Evolutionary conservation across 2,888 invertebrate genomes (phyloP), one percentile per base, ranked within the genome.

Genomic region (Malthinus flaveolus): DNA sequence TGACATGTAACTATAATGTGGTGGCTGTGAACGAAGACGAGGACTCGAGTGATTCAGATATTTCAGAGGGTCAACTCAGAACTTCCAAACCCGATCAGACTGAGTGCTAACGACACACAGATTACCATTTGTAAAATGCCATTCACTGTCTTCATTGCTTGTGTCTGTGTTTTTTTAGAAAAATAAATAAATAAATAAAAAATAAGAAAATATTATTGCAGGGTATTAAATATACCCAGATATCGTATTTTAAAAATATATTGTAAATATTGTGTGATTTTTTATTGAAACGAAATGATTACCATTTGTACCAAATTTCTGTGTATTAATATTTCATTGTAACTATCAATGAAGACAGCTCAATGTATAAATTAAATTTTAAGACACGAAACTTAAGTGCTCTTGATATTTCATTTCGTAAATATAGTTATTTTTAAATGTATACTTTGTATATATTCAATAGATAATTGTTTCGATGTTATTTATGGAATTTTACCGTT

Each of bases 401-500:
- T 79, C 78, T 78, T 78, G 78, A 77, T 78, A 78, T 77, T 78
- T 78, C 75, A 76, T 78, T 77, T 78, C 76, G 75, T 76, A 74
- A 73, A 68, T 72, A 74, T 76, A 77, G 75, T 77, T 77, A 78
- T 77, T 78, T 78, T 78, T 77, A 77, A 78, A 77, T 78, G 78
- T 78, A 78, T 75, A 78, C 78, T 75, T 76, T 78, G 77, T 79
- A 78, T 78, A 79, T 78, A 78, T 76, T 75, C 75, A 73, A 76
- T 71, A 73, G 71, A 73, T 75, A 75, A 75, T 76, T 76, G 75
- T 75, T 75, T 75, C 70, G 72, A 74, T 74, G 75, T 75, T 75
- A 72, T 72, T 73, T 69, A 71, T 71, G 67, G 68, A 68, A 69
- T 68, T 68, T 70, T 66, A 66, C 64, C 65, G 42, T 57, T 59